A percentile compares a stretch with the other conserved stretches of the same genome.
These are phyloP conservation scores for Eriocheir sinensis DNA, from an alignment of 1,140 invertebrate species.

Conservation along the genomic window DNA sequence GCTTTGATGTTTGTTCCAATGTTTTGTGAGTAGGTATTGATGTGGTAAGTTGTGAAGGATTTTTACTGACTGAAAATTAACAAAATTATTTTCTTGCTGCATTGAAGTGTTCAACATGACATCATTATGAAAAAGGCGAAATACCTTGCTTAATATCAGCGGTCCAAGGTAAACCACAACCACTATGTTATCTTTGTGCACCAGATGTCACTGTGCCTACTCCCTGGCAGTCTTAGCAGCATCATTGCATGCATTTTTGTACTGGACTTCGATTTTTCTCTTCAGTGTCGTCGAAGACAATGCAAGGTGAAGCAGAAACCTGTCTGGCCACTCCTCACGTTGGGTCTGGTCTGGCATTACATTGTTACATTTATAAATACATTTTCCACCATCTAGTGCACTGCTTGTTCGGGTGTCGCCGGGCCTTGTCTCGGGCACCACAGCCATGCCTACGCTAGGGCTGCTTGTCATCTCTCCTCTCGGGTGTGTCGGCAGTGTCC, in stretches of 20 bases:
- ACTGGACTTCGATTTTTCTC: background rate
- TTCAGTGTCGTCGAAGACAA: conserved; percentile 11
- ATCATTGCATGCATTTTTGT: conserved; percentile 2
- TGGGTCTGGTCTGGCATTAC: background rate
- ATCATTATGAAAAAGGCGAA: conserved; percentile 8
- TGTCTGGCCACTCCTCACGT: background rate
- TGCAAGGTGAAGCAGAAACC: background rate
- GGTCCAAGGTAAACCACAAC: background rate
- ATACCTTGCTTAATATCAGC: background rate
- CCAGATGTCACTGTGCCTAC: background rate
- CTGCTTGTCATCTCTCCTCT: background rate
- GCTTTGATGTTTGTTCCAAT: no score
- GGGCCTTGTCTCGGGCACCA: background rate
- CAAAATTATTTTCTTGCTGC: background rate
- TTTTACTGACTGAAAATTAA: background rate
- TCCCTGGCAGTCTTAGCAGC: background rate
- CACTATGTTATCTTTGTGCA: background rate
- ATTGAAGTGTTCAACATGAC: conserved; percentile 8
- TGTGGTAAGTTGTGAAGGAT: no score
- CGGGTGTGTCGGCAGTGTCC: background rate
- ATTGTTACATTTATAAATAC: background rate
- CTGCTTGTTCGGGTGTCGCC: conserved; percentile 1
- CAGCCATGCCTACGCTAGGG: background rate
- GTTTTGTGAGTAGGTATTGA: no score
- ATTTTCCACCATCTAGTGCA: background rate